phyloP scores from a whole-genome alignment of 2,888 invertebrate genomes.

The Anticlea derivata region DNA sequence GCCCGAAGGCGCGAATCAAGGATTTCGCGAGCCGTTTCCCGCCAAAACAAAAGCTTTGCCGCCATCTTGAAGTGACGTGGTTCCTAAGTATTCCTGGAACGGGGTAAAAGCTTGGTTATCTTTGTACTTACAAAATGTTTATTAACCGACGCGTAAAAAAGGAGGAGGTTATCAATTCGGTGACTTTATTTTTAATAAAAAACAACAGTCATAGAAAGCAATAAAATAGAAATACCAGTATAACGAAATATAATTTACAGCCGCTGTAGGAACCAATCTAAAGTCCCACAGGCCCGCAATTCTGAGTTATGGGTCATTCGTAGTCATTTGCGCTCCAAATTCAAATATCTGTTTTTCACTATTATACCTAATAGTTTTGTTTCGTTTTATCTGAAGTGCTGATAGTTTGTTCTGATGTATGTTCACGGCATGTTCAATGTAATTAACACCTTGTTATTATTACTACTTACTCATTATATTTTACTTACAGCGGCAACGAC shows the following conservation, averaged over 20 bases:
- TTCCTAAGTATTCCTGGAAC: background rate
- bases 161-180: too few species aligned
- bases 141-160: too few species aligned
- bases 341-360: conserved; percentile 6
- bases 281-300: conserved; percentile 13
- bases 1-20: conserved; percentile 50
- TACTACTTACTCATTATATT: too few species aligned
- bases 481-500: too few species aligned
- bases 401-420: too few species aligned
- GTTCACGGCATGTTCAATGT: too few species aligned
- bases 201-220: too few species aligned
- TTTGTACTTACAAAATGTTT: background rate
- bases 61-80: conserved; percentile 33
- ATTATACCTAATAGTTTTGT: too few species aligned
- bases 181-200: too few species aligned
- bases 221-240: background rate
- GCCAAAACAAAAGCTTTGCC: conserved; percentile 43
- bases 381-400: too few species aligned
- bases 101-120: background rate
- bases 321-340: conserved; percentile 3
- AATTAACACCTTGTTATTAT: too few species aligned
- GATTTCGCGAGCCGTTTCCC: conserved; percentile 44
- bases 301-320: conserved; percentile 16
- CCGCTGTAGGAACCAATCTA: conserved; percentile 8
- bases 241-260: conserved; percentile 2